Base-by-base conservation (phyloP, 1,140 invertebrate species). In the Lucilia cuprina region DNA sequence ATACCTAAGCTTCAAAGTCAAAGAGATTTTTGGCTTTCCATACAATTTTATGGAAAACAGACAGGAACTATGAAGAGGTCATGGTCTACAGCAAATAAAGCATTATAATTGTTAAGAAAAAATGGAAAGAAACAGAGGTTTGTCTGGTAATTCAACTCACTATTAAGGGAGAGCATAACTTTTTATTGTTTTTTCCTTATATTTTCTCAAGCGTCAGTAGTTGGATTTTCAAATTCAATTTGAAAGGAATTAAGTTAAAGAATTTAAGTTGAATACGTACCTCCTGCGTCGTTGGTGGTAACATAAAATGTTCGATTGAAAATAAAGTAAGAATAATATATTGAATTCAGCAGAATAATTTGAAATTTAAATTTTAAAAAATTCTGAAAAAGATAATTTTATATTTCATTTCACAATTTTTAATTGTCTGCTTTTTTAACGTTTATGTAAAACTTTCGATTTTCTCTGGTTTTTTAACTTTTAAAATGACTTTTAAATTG, bases 141-240 rank as follows among this genome's bases (percentile, higher is more conserved):
- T 55, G 50, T 55, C 17, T 55, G 50, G 41, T 10, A 41, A 5
- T 55, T 55, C 13, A n/a, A 10, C 49, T 49, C 9, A 5, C 50
- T 14, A 17, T 55, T 14, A 1, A 55, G 41, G 41, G 5, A 41
- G 41, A 10, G 41, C 7, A 41, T 41, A 10, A 14, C 7, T 17
- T 14, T 17, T 7, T 60, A 5, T 60, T 70, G 65, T 70, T 21
- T 25, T 10, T 21, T 7, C 9, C 2, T 21, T 7, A 21, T 19
- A 70, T 70, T 70, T 70, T 10, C 25, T 21, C 65, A 70, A 70
- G 65, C 9, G 19, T 70, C 19, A 25, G 19, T 70, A 12, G 41
- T 8, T 41, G 65, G 19, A 70, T 70, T 70, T 70, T 70, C 65
- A 70, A 70, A 70, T 21, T 70, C 65, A 70, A 70, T 70, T 70